Evolutionary conservation across 2,797 vertebrate species (phyloP), one percentile per base, ranked within the genome.

Genomic region (Cygnus olor): DNA sequence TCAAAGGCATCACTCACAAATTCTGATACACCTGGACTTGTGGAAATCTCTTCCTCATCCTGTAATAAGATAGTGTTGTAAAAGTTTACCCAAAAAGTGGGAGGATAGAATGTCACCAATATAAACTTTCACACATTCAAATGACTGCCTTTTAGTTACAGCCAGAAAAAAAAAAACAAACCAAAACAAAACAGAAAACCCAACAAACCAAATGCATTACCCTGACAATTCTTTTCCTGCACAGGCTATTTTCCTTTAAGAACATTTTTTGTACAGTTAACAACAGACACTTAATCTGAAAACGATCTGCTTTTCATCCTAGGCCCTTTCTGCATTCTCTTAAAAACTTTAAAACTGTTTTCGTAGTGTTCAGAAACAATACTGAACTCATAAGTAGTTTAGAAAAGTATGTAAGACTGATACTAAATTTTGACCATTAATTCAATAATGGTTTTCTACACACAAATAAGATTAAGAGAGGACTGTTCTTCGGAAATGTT

Each of bases 1-100:
- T 99, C 99, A 9, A 99, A 99, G 40, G 99, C 99, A 20, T 99
- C 99, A 40, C 99, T 99, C 93, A 99, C 99, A 96, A 99, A 99
- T 96, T 99, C 99, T 2, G 99, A 99, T 60, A 99, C 99, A 12
- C 99, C 98, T 2, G 99, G 99, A 94, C 99, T 99, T 30, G 99
- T 99, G 20, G 99, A 99, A 94, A 99, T 99, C 94, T 99, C 99
- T 80, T 99, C 99, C 58, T 99, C 99, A 2, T 99, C 99, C 95
- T 99, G 98, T 66, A 97, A 95, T 16, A 89, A 91, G 64, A 94
- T 7, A 90, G 24, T 81, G 93, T 38, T 65, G 16, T 45, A 80
- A 49, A 49, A 94, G 61, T 10, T 89, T 54, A 85, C 20, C 6
- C 44, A 87, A 42, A 92, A 28, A 57, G 63, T 21, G 19, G 21